These are phyloP conservation scores for Stratiolaelaps scimitus DNA, from an alignment of 1,140 invertebrate genomes.

Conservation along the genomic window DNA sequence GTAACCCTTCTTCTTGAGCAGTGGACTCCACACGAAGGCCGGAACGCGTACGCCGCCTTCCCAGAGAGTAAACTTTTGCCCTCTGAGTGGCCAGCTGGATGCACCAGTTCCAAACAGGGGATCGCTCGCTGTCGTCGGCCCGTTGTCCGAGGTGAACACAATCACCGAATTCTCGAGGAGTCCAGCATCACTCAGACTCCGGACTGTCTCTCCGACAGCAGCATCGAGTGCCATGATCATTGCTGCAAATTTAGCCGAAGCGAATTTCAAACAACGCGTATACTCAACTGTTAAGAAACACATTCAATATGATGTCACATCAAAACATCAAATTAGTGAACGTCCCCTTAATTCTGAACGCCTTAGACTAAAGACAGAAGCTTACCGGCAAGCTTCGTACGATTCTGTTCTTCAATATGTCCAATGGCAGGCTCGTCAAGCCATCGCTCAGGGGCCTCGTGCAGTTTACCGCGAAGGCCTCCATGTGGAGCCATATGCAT, in stretches of 20 bases:
- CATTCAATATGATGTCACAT: too few species aligned
- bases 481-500: constrained; percentile 71
- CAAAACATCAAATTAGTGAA: too few species aligned
- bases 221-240: constrained; percentile 41
- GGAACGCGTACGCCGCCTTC: constrained; percentile 42
- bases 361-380: too few species aligned
- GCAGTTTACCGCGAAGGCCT: constrained; percentile 52
- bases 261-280: too few species aligned
- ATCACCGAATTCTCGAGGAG: constrained; percentile 40
- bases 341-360: too few species aligned
- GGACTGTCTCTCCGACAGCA: constrained; percentile 37
- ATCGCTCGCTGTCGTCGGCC: constrained; percentile 36
- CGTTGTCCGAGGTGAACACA: constrained; percentile 41
- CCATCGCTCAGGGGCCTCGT: constrained; percentile 27
- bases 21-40: constrained; percentile 42
- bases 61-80: constrained; percentile 40
- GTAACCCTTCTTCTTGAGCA: constrained; percentile 45
- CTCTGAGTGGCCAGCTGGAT: constrained; percentile 41
- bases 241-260: constrained; percentile 36
- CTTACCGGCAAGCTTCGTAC: constrained; percentile 33
- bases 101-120: constrained; percentile 39
- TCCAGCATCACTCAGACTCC: constrained; percentile 35
- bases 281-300: too few species aligned
- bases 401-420: constrained; percentile 29
- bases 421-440: constrained; percentile 24